These are phyloP conservation scores for Nyctibius bracteatus DNA, from an alignment of 2,113 vertebrate genomes.

Conservation along the genomic window DNA sequence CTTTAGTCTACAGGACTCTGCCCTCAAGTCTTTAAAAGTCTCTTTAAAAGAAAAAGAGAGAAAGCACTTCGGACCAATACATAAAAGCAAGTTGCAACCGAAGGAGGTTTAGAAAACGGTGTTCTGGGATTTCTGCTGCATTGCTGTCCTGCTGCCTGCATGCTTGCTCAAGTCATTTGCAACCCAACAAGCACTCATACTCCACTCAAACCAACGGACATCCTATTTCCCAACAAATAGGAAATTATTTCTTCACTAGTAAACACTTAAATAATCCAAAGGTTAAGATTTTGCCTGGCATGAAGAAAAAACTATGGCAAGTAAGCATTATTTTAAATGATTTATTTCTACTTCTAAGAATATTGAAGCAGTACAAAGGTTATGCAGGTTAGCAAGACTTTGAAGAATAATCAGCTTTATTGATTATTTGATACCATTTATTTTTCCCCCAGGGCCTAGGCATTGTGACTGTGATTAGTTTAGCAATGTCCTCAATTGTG, in stretches of 20 bases:
- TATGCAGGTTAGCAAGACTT: not conserved
- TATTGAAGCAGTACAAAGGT: not conserved
- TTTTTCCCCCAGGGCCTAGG: not conserved
- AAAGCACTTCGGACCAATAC: not conserved
- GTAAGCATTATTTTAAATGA: not conserved
- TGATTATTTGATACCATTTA: not conserved
- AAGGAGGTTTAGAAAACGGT: not conserved
- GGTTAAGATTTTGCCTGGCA: not conserved
- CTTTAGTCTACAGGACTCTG: not conserved
- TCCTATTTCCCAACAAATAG: not conserved
- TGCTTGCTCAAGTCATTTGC: not conserved
- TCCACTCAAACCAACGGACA: accelerated
- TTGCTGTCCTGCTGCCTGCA: not conserved
- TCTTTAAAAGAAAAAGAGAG: not conserved
- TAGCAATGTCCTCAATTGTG: not conserved
- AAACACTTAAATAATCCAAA: not conserved
- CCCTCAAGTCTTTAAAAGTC: not conserved
- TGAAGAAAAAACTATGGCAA: not conserved
- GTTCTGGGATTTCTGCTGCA: not conserved
- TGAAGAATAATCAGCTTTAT: not conserved
- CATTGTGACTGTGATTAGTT: not conserved
- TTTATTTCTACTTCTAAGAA: not conserved
- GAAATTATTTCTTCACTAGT: not conserved
- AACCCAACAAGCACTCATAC: not conserved
- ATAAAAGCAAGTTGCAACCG: not conserved